Evolutionary conservation across 1,140 invertebrate genomes (phyloP), one percentile per base, ranked within the genome.

Genomic region (Holotrichia oblita): DNA sequence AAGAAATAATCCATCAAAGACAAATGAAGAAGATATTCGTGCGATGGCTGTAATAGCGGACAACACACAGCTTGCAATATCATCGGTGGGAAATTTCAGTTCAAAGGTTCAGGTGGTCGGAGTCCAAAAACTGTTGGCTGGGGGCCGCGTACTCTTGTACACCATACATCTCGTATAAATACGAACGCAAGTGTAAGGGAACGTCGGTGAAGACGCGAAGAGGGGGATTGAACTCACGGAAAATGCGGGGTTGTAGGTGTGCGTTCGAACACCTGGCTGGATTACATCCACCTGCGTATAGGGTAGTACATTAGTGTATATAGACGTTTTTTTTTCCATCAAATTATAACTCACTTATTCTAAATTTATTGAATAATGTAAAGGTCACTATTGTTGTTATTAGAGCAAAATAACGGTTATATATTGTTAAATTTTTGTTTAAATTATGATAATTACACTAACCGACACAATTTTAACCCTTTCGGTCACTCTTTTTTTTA

Each of bases 211-310:
- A 34, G 2, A 2, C n/a, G n/a, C n/a, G n/a, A 17, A 2, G 3
- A 69, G 64, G 17, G 64, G 64, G 64, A 2, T 34, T 20, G 64
- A 69, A 48, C 44, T n/a, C n/a, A 20, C 64, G 64, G 64, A 34
- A 34, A 34, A 14, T 55, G 74, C 42, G 74, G 74, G 74, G 74
- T 76, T 44, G 74, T 55, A 24, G 48, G 78, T 79, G 73, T 27
- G 78, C 44, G 78, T 41, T 48, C 27, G 78, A 79, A 79, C 78
- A 79, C 78, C 78, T 79, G 78, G 42, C 48, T 7, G 78, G 78
- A 79, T 79, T 79, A 79, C 78, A 79, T 79, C 40, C 78, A 79
- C 78, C 78, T 79, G 78, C 73, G 78, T 41, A 61, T 20, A 41
- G 44, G 12, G n/a, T 48, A 48, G n/a, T n/a, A n/a, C n/a, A n/a